Evolutionary conservation across 2,888 invertebrate species (phyloP).

Genomic region (Eutolmus rufibarbis): DNA sequence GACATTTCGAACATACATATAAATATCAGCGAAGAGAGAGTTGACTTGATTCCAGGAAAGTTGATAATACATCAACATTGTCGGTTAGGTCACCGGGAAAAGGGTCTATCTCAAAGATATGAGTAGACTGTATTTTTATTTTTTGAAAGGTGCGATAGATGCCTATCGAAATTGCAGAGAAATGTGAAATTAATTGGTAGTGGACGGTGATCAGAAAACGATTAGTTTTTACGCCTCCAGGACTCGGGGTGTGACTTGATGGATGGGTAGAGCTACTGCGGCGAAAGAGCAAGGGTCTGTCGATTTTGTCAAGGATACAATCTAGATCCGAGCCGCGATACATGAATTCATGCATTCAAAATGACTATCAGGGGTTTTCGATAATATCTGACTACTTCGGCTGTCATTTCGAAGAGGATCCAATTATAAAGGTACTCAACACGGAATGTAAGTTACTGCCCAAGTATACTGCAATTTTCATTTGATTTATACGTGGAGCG

Average conservation of each 20-base stretch:
- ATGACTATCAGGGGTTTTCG: not conserved
- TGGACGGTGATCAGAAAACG: not conserved
- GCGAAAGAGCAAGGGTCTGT: not conserved
- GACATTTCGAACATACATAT: not conserved
- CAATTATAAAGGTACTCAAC: not conserved
- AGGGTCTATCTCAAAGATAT: not conserved
- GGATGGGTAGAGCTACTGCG: not conserved
- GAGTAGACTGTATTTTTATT: not conserved
- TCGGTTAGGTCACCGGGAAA: not conserved
- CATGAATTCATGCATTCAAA: not conserved
- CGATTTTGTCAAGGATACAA: not conserved
- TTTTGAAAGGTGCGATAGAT: not conserved
- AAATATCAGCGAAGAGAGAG: not conserved
- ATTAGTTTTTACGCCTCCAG: not conserved
- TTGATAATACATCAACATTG: not conserved
- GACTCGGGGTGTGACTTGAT: not conserved
- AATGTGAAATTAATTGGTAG: constrained; percentile 30
- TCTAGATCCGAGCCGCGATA: not conserved
- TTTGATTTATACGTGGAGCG: not conserved
- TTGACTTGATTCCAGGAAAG: constrained; percentile 5
- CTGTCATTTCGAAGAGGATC: not conserved
- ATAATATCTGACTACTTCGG: not conserved
- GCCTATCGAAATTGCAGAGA: constrained; percentile 10
- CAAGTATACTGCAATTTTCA: not conserved
- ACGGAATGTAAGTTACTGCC: not conserved